A percentile compares a stretch with the other conserved stretches of the same genome.
These are phyloP conservation scores for Strigamia crassipes DNA, from an alignment of 2,888 invertebrate genomes.

Conservation along the genomic window DNA sequence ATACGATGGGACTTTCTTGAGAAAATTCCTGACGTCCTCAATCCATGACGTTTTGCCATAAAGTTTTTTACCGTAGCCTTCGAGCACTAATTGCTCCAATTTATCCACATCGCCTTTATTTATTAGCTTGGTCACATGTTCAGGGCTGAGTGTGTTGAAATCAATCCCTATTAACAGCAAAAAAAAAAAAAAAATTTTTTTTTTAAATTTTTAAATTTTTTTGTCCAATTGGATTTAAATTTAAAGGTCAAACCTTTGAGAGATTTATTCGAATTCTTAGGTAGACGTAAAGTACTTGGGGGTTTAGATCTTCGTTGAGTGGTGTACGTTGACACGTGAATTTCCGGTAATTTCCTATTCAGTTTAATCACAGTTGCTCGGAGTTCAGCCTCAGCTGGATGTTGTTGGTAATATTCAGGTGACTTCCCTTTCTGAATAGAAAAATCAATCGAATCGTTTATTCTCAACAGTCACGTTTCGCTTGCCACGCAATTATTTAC, in stretches of 20 bases:
- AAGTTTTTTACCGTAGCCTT: conserved; percentile 54
- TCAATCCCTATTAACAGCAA: neutral
- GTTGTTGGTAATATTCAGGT: conserved; percentile 60
- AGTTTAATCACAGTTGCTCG: conserved; percentile 63
- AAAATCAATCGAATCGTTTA: neutral
- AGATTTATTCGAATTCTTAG: conserved; percentile 30
- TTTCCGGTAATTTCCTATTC: conserved; percentile 49
- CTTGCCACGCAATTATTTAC: conserved; percentile 64
- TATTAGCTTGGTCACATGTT: conserved; percentile 58
- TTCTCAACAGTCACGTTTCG: neutral
- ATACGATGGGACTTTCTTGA: conserved; percentile 83
- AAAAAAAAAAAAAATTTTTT: too few species aligned
- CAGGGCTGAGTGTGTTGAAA: conserved; percentile 50
- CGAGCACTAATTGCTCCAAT: conserved; percentile 57
- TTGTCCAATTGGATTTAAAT: neutral
- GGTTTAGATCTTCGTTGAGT: conserved; percentile 22
- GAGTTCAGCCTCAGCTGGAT: conserved; percentile 74
- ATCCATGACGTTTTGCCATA: conserved; percentile 61
- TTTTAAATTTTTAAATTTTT: too few species aligned
- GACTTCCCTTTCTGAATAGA: conserved; percentile 58
- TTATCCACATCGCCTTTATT: conserved; percentile 58
- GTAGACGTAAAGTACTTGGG: neutral
- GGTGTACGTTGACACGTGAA: conserved; percentile 15
- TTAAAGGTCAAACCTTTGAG: neutral
- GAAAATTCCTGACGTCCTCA: conserved; percentile 80